Base-by-base conservation (phyloP, 2,888 invertebrate species). In the Idaea aversata region DNA sequence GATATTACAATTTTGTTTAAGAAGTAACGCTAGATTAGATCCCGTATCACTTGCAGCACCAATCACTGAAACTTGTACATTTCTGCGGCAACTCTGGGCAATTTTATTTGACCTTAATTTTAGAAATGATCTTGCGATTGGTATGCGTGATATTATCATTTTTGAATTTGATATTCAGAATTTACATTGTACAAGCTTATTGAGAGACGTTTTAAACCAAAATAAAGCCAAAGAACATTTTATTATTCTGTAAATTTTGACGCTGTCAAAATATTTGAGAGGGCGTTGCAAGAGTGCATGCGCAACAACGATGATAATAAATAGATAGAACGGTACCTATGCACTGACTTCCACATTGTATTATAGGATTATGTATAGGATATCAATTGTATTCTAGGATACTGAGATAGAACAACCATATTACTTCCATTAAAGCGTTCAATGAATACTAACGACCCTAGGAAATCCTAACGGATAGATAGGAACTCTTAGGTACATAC, bases 31-130 rank as follows among this genome's bases (percentile, higher is more conserved):
- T 60, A 88, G 74, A 66, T 86, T 85, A 58, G 82, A 78, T 7
- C 88, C 89, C 0, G 88, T 75, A 15, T 82, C 80, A 70, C 76
- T 83, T 35, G 78, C 83, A 7, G 87, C 87, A 5, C 88, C 89
- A n/a, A 88, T 72, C 3, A 88, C 72, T 5, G 88, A 83, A 6
- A 88, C 75, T 73, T 87, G 87, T n/a, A 88, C 70, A 72, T 81
- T 77, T 69, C 84, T 77, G 7, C 66, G 59, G 25, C 63, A 67
- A 10, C 70, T 13, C 59, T 59, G 61, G 61, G 68, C 72, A 4
- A 67, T 47, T 35, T 61, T 63, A 15, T 62, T 64, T 58, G 64
- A 65, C 34, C 61, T 61, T 36, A 67, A 64, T 34, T 66, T 75
- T 35, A 65, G 34, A 15, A 72, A 34, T 34, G 68, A 7, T 58